Percentiles rank a stretch among this genome's conserved stretches.
phyloP scores from a whole-genome alignment of 2,888 invertebrate species.

The Philereme vetulata region DNA sequence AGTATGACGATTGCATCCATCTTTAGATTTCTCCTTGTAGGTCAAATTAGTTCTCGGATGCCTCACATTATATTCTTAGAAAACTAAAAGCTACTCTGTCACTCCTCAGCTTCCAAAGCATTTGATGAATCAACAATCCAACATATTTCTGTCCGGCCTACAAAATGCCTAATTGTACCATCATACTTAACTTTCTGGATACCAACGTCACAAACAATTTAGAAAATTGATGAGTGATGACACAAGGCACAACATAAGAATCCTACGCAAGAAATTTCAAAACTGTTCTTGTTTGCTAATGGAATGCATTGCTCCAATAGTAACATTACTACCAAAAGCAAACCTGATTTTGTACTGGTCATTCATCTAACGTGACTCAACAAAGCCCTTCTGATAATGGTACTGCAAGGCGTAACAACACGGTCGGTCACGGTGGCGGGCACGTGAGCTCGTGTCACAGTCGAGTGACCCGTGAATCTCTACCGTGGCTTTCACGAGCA shows the following conservation, averaged over 20 bases:
- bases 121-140: conserved; percentile 1
- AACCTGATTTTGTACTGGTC: conserved; percentile 11
- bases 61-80: conserved; percentile 2
- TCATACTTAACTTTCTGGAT: too few relatives aligned
- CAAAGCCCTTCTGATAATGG: conserved; percentile 44
- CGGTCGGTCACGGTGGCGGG: conserved; percentile 63
- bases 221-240: too few relatives aligned
- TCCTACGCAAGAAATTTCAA: too few relatives aligned
- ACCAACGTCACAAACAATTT: too few relatives aligned
- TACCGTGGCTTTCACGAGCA: conserved; percentile 23
- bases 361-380: conserved; percentile 31
- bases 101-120: neutral
- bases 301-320: neutral
- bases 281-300: too few relatives aligned
- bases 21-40: neutral
- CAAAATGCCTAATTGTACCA: too few relatives aligned
- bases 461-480: conserved; percentile 51
- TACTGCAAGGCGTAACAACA: conserved; percentile 57
- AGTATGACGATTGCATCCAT: neutral
- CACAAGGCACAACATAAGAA: too few relatives aligned
- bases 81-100: neutral
- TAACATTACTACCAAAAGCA: conserved; percentile 1
- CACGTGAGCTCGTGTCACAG: conserved; percentile 62
- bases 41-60: neutral
- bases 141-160: too few relatives aligned